A percentile compares a stretch with the other conserved stretches of the same genome.
Conservation (phyloP, 2,888 invertebrate species). For the Bibio marci region DNA sequence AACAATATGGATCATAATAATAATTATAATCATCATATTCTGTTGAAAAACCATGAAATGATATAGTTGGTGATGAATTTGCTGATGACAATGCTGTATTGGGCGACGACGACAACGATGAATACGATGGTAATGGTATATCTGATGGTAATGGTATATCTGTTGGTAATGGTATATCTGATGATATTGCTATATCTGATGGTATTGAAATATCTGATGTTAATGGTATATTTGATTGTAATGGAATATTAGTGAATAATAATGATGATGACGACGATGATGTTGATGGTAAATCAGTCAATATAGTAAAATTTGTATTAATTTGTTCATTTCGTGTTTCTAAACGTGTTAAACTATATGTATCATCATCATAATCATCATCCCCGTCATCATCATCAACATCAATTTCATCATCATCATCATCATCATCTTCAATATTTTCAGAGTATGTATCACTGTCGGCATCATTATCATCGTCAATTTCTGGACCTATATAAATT, state of each 20-base stretch:
- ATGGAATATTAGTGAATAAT: neutral
- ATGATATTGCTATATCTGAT: neutral
- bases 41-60: too few relatives aligned
- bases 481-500: too few relatives aligned
- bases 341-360: slow-evolving; percentile 21
- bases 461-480: too few relatives aligned
- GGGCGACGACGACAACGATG: too few relatives aligned
- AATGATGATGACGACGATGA: neutral
- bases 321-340: slow-evolving; percentile 22
- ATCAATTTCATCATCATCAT: neutral
- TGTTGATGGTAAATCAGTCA: neutral
- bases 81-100: too few relatives aligned
- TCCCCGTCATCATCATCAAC: neutral
- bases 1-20: too few relatives aligned
- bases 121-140: too few relatives aligned
- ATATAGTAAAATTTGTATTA: slow-evolving; percentile 2
- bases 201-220: neutral
- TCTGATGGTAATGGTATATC: too few relatives aligned
- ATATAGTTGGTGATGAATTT: too few relatives aligned
- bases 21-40: too few relatives aligned
- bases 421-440: neutral
- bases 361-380: neutral
- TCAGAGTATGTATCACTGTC: too few relatives aligned
- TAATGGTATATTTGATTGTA: slow-evolving; percentile 1
- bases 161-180: neutral